Evolutionary conservation across 2,888 invertebrate genomes (phyloP), one percentile per base, ranked within the genome.

Genomic region (Yponomeuta plumbellus): DNA sequence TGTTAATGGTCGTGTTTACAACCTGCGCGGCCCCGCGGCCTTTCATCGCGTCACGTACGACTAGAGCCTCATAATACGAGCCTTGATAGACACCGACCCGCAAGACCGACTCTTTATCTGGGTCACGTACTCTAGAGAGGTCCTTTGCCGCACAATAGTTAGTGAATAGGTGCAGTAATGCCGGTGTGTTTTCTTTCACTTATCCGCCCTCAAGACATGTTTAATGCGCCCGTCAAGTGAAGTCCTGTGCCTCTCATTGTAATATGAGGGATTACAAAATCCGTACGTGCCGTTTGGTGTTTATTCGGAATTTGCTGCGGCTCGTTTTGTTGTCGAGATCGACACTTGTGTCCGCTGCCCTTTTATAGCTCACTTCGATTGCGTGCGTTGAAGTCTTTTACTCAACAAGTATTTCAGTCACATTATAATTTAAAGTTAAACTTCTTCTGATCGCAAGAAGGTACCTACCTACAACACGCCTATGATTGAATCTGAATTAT

Each of bases 121-220:
- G 76, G 84, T 91, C 90, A 91, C 91, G 90, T 90, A 80, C 81
- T 80, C 77, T 89, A 73, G 83, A 91, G 90, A 86, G 89, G 79
- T 77, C 77, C 84, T 83, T 81, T 77, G 67, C 76, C 78, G 74
- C 34, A 80, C 78, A 77, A 81, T 77, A 77, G 78, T 76, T 72
- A 75, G 67, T 76, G 75, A 75, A 79, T 80, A 73, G 61, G 21
- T 22, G 78, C 75, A 66, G 83, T 83, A 80, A 85, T 84, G 82
- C 78, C 68, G 17, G 75, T 77, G 79, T 85, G 84, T 86, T 85
- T 84, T 83, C 81, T 83, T 86, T 84, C 79, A 81, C 85, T 85
- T 81, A 81, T 72, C 76, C 71, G 72, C 75, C 66, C 75, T 81
- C 74, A 74, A 81, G 76, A 76, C 76, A 75, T 76, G 77, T 79